Percentiles rank a stretch among this genome's conserved stretches.
Conservation (phyloP, 2,113 vertebrate species). For the Myanophis thanlyinensis region DNA sequence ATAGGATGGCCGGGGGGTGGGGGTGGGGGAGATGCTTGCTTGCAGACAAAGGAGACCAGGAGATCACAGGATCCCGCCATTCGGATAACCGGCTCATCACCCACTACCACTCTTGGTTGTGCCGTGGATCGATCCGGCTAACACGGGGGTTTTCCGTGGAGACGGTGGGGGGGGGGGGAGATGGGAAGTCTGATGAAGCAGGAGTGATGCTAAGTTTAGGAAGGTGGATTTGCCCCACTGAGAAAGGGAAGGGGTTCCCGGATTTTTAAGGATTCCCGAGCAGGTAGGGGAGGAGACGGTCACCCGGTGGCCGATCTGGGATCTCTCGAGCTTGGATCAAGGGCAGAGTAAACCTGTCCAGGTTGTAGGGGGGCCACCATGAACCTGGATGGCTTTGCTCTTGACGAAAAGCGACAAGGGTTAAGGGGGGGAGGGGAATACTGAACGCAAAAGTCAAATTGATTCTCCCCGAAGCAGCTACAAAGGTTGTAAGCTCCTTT, state of each 20-base stretch:
- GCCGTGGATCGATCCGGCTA: neutral
- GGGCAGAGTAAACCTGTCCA: neutral
- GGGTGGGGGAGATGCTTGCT: neutral
- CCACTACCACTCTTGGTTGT: neutral
- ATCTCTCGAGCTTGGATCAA: neutral
- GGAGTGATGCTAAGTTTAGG: neutral
- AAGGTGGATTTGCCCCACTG: too few species aligned
- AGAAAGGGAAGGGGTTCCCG: too few species aligned
- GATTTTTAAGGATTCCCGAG: neutral
- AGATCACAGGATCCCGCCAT: too few species aligned
- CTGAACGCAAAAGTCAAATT: slow-evolving; percentile 44
- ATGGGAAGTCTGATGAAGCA: neutral
- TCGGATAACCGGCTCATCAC: neutral
- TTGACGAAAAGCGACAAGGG: neutral
- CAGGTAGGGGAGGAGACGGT: neutral
- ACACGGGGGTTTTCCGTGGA: neutral
- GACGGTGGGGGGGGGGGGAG: too few species aligned
- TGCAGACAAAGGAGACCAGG: neutral
- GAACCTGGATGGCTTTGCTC: slow-evolving; percentile 16
- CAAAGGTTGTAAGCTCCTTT: neutral
- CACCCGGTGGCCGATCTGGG: neutral
- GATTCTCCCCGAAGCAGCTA: too few species aligned
- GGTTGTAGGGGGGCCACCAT: slow-evolving; percentile 3
- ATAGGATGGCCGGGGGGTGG: neutral
- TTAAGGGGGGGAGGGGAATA: too few species aligned